Evolutionary conservation across 2,113 vertebrate species (phyloP).

Genomic region (Chaetura pelagica): DNA sequence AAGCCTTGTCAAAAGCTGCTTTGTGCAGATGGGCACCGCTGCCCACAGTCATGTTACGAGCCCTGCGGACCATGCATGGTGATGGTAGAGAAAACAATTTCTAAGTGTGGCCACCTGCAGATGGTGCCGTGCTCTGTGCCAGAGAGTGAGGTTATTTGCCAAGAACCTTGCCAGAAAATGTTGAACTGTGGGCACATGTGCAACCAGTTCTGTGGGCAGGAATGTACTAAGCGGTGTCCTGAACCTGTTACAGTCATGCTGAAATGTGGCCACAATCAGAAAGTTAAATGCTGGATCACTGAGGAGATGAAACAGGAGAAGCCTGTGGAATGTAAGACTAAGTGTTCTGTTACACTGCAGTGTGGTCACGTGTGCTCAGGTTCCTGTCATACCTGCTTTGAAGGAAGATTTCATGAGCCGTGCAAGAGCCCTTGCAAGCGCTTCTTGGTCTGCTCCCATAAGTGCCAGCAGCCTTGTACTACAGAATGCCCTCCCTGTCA

Average conservation of each 20-base stretch:
- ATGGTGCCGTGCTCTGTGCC: constrained; percentile 85
- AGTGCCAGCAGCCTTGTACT: constrained; percentile 85
- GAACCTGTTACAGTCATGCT: constrained; percentile 71
- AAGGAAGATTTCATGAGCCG: constrained; percentile 84
- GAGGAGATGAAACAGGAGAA: neutral
- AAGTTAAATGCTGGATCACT: constrained; percentile 74
- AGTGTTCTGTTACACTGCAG: constrained; percentile 76
- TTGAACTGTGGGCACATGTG: constrained; percentile 86
- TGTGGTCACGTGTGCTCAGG: constrained; percentile 89
- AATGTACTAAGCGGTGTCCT: constrained; percentile 75
- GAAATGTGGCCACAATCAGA: constrained; percentile 84
- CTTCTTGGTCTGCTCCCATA: constrained; percentile 88
- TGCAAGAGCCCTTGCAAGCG: constrained; percentile 79
- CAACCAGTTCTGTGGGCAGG: constrained; percentile 76
- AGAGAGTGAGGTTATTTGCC: constrained; percentile 76
- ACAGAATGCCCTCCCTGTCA: constrained; percentile 84
- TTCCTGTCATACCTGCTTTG: constrained; percentile 83
- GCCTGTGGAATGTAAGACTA: constrained; percentile 68
- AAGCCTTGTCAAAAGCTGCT: constrained; percentile 86
- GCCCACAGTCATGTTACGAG: constrained; percentile 76
- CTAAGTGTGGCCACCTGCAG: constrained; percentile 84
- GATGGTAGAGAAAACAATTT: constrained; percentile 82
- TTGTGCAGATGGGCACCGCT: constrained; percentile 84
- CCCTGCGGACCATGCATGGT: constrained; percentile 81
- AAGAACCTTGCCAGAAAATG: constrained; percentile 78